Evolutionary conservation across 1,140 invertebrate species (phyloP).

Genomic region (Dendroctonus ponderosae): DNA sequence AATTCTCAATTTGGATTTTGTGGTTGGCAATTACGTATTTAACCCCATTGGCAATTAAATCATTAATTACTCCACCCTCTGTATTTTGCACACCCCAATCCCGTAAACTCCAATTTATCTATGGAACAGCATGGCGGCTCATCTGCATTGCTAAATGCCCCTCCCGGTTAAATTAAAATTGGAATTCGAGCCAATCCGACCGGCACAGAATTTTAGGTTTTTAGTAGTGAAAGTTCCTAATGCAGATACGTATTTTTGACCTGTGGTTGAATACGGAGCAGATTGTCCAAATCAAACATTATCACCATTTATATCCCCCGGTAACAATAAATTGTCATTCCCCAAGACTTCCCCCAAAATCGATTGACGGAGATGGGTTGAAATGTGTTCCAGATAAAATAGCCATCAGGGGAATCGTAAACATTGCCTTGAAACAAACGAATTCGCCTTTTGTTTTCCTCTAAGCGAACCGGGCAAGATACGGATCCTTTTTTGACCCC

Average conservation of each 20-base stretch:
- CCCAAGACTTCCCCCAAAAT: conserved; percentile 18
- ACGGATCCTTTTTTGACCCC: conserved; percentile 6
- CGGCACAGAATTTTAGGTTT: background rate
- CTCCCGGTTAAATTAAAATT: conserved; percentile 14
- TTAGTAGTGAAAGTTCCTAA: too few species aligned
- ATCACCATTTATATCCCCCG: conserved; percentile 3
- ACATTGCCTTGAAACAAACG: conserved; percentile 32
- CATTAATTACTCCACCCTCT: conserved; percentile 16
- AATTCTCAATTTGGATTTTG: background rate
- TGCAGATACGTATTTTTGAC: too few species aligned
- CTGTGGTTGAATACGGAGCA: too few species aligned
- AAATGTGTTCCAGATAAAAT: conserved; percentile 40
- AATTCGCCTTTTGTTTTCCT: conserved; percentile 27
- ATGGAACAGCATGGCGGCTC: conserved; percentile 16
- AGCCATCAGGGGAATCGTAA: conserved; percentile 39
- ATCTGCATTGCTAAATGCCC: conserved; percentile 21
- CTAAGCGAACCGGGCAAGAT: conserved; percentile 8
- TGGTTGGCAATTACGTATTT: conserved; percentile 11
- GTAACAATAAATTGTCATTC: conserved; percentile 24
- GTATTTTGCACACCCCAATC: background rate
- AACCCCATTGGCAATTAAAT: conserved; percentile 11
- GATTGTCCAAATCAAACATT: conserved; percentile 12
- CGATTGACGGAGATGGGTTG: conserved; percentile 34
- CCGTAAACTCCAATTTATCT: conserved; percentile 13
- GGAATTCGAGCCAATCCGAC: background rate